These are phyloP conservation scores for Buceros bicornis DNA, from an alignment of 2,797 vertebrate genomes.

Conservation along the genomic window DNA sequence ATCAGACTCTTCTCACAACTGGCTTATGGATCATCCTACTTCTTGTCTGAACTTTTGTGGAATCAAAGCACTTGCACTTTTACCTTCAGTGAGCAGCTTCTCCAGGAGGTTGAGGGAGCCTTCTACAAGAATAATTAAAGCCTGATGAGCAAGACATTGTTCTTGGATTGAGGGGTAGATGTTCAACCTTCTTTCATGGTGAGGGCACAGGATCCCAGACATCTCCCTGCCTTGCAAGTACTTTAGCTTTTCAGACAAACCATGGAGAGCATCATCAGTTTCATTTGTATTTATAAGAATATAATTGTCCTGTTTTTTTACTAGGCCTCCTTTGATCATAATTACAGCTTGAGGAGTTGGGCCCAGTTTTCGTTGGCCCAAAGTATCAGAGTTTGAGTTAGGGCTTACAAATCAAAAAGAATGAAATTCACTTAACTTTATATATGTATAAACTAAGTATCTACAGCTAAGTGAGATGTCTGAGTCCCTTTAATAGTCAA, in stretches of 20 bases:
- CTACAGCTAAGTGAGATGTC: not conserved
- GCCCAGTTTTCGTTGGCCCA: not conserved
- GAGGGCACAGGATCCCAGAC: not conserved
- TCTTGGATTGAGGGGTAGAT: not conserved
- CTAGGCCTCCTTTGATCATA: not conserved
- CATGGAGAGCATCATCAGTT: not conserved
- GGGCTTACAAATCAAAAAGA: not conserved
- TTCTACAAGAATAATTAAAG: not conserved
- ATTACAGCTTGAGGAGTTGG: not conserved
- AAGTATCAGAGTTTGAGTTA: not conserved
- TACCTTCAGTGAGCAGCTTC: not conserved
- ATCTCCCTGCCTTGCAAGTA: not conserved
- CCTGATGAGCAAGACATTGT: not conserved
- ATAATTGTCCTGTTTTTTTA: not conserved
- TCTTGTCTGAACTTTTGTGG: not conserved
- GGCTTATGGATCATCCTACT: not conserved
- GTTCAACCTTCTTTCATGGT: not conserved
- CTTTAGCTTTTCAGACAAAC: not conserved
- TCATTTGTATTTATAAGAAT: not conserved
- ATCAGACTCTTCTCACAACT: not conserved
- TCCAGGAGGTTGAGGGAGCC: not conserved
- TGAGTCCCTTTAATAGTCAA: not conserved
- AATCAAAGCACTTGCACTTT: not conserved
- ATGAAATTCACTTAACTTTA: not conserved
- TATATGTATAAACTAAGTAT: not conserved